These are phyloP conservation scores for Archegozetes longisetosus DNA, from an alignment of 1,140 invertebrate species.

Conservation along the genomic window DNA sequence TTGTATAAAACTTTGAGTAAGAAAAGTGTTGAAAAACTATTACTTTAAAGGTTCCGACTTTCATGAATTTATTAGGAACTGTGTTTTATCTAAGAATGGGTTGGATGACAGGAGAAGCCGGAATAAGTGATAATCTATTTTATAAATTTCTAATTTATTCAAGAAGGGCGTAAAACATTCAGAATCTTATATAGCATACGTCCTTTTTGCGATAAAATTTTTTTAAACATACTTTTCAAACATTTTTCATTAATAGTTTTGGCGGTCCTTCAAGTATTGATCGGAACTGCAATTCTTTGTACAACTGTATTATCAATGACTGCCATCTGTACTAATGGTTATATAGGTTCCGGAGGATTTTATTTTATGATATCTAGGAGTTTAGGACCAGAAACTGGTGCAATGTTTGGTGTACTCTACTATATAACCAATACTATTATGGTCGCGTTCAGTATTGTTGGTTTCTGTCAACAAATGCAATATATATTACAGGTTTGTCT, in stretches of 20 bases:
- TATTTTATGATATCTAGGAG: constrained; percentile 94
- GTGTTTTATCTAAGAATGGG: background rate
- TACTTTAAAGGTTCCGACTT: background rate
- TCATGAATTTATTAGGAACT: background rate
- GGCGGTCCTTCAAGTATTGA: background rate
- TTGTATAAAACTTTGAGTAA: background rate
- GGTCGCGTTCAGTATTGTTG: constrained; percentile 94
- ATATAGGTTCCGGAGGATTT: constrained; percentile 94
- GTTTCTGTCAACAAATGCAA: constrained; percentile 78
- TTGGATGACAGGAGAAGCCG: background rate
- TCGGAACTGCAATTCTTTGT: background rate
- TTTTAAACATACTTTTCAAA: background rate
- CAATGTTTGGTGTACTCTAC: constrained; percentile 80
- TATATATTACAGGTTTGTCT: constrained; percentile 26
- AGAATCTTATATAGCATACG: background rate
- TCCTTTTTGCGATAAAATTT: background rate
- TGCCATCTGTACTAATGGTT: constrained; percentile 94
- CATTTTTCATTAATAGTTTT: background rate
- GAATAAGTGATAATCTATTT: too few relatives aligned
- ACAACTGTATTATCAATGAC: constrained; percentile 79
- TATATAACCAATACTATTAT: constrained; percentile 90
- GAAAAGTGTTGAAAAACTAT: background rate
- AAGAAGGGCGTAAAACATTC: too few relatives aligned
- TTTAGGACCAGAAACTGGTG: constrained; percentile 91
- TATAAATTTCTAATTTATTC: too few relatives aligned